Evolutionary conservation across 2,888 invertebrate species (phyloP).

Genomic region (Hirtodrosophila histrioides): DNA sequence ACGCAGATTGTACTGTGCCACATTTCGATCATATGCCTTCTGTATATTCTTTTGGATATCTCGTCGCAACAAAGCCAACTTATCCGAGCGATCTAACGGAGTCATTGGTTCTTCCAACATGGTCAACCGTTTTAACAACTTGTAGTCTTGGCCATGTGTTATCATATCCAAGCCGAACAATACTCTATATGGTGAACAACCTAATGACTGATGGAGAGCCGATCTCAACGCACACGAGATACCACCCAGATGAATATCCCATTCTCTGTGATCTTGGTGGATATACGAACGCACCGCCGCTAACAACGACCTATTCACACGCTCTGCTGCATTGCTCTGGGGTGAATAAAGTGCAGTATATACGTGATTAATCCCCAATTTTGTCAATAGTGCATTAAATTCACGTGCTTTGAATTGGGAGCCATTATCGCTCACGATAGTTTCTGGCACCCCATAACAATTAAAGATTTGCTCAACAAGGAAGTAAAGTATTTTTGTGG

Average conservation of each 20-base stretch:
- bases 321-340: slow-evolving; percentile 4
- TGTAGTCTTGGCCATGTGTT: too few species aligned
- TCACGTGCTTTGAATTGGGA: background rate
- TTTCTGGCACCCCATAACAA: slow-evolving; percentile 9
- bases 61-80: background rate
- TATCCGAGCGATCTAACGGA: background rate
- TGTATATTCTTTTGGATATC: slow-evolving; percentile 1
- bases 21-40: slow-evolving; percentile 4
- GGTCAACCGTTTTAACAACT: background rate
- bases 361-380: background rate
- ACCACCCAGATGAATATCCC: background rate
- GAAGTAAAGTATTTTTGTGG: too few species aligned
- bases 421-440: background rate
- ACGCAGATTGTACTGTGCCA: slow-evolving; percentile 1
- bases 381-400: slow-evolving; percentile 1
- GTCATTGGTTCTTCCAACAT: slow-evolving; percentile 1
- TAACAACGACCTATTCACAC: background rate
- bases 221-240: background rate
- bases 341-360: background rate
- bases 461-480: background rate
- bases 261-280: background rate
- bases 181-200: background rate
- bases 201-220: slow-evolving; percentile 1
- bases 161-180: too few species aligned
- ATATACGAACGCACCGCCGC: background rate